Conservation (phyloP, 2,888 invertebrate genomes). For the Choreutis nemorana region DNA sequence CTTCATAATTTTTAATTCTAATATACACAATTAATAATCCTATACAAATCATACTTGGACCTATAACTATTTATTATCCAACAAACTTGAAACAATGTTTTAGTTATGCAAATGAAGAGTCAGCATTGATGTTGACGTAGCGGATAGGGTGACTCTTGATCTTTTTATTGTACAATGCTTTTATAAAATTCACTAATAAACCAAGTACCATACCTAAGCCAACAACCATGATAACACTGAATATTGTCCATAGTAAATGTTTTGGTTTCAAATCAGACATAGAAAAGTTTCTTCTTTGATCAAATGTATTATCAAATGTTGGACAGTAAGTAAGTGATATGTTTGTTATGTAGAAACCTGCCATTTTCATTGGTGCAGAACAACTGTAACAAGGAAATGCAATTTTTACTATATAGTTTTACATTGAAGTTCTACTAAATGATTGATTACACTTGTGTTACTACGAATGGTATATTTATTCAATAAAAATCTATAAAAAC, state of each 20-base stretch:
- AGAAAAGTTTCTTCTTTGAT: constrained; percentile 26
- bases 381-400: constrained; percentile 41
- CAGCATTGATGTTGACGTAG: constrained; percentile 40
- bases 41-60: constrained; percentile 8
- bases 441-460: too few species aligned
- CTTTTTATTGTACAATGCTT: constrained; percentile 38
- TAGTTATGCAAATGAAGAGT: constrained; percentile 44
- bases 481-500: too few species aligned
- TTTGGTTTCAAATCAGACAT: constrained; percentile 41
- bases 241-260: constrained; percentile 51
- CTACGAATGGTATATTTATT: too few species aligned
- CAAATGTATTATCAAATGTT: constrained; percentile 37
- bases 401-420: too few species aligned
- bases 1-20: neutral
- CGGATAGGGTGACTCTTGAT: constrained; percentile 40
- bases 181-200: constrained; percentile 37
- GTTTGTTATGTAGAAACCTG: constrained; percentile 46
- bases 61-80: constrained; percentile 10
- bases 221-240: constrained; percentile 43
- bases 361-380: constrained; percentile 48
- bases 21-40: constrained; percentile 10
- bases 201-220: constrained; percentile 46
- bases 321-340: constrained; percentile 46
- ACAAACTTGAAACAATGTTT: constrained; percentile 8
- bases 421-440: too few species aligned